Evolutionary conservation across 2,888 invertebrate genomes (phyloP).

Genomic region (Nebria brevicollis): DNA sequence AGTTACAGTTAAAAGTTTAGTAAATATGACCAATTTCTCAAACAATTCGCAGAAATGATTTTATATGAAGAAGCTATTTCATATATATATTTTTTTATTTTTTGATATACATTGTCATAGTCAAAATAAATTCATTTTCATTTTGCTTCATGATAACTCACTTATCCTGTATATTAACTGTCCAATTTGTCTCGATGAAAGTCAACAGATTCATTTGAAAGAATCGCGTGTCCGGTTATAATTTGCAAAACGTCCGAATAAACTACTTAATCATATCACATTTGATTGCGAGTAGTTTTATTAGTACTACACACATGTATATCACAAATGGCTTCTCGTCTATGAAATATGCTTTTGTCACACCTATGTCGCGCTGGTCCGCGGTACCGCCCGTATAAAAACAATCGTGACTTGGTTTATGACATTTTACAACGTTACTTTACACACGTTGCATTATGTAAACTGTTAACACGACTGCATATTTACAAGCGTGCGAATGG

Average conservation of each 20-base stretch:
- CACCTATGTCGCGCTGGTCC: not conserved
- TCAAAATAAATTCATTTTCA: not conserved
- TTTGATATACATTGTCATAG: not conserved
- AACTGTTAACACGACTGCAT: constrained; percentile 35
- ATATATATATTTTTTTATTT: too few relatives aligned
- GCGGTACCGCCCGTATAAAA: not conserved
- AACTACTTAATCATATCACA: not conserved
- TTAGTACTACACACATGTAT: not conserved
- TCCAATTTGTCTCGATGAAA: not conserved
- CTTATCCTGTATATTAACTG: not conserved
- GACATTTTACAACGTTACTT: constrained; percentile 34
- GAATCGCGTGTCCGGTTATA: constrained; percentile 1
- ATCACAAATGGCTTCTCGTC: not conserved
- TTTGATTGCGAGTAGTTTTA: not conserved
- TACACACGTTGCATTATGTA: constrained; percentile 41
- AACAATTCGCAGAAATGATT: too few relatives aligned
- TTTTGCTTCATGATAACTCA: not conserved
- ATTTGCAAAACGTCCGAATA: not conserved
- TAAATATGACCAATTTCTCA: too few relatives aligned
- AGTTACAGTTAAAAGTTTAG: too few relatives aligned
- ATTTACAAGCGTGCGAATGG: constrained; percentile 21
- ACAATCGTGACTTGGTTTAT: constrained; percentile 26
- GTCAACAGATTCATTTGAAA: not conserved
- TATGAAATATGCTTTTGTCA: not conserved
- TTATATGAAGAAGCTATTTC: too few relatives aligned